phyloP scores from a whole-genome alignment of 2,888 invertebrate species.

The Cryptus viduatorius region DNA sequence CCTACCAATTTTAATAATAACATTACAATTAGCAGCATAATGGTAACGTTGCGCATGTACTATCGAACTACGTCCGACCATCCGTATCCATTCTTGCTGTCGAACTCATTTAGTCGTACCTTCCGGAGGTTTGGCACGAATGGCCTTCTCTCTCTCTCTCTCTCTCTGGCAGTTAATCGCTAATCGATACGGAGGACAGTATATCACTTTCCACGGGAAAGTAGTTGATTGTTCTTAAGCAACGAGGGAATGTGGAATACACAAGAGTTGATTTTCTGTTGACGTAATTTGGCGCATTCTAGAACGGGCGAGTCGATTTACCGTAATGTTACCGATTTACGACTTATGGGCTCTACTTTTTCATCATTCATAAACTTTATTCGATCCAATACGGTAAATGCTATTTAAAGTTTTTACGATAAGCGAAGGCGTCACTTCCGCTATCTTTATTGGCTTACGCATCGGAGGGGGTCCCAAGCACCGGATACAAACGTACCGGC shows the following conservation, averaged over 20 bases:
- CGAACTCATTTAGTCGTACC: background rate
- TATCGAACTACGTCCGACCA: background rate
- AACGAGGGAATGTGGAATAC: background rate
- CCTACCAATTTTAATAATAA: too few species aligned
- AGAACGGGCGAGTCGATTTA: slow-evolving; percentile 54
- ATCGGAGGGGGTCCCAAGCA: slow-evolving; percentile 24
- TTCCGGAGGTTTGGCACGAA: too few species aligned
- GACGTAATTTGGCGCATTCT: slow-evolving; percentile 43
- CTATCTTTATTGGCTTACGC: slow-evolving; percentile 72
- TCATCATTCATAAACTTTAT: background rate
- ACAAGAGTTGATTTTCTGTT: slow-evolving; percentile 32
- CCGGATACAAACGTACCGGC: slow-evolving; percentile 69
- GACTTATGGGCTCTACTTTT: background rate
- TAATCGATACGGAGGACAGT: slow-evolving; percentile 2
- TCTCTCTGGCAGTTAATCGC: background rate
- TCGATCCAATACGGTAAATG: slow-evolving; percentile 29
- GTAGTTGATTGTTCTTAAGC: slow-evolving; percentile 10
- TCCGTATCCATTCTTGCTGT: background rate
- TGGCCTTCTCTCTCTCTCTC: too few species aligned
- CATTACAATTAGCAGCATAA: too few species aligned
- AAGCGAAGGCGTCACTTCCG: slow-evolving; percentile 73
- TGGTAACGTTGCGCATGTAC: background rate
- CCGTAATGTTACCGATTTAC: slow-evolving; percentile 23
- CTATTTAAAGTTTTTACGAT: slow-evolving; percentile 58
- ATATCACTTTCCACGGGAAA: slow-evolving; percentile 1